Conservation (phyloP, 2,113 vertebrate genomes). For the Notothenia coriiceps region DNA sequence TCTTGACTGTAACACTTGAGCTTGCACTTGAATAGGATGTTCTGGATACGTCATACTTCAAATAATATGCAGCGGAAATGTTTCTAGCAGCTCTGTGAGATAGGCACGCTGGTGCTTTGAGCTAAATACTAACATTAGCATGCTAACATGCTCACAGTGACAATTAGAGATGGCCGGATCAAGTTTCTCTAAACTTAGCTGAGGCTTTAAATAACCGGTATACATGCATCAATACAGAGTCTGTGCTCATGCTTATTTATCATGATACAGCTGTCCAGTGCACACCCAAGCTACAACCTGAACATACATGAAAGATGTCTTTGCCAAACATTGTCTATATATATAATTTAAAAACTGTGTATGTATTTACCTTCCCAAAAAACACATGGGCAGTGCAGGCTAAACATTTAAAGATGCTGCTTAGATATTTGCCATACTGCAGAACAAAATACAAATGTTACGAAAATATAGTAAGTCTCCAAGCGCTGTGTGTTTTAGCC, state of each 20-base stretch:
- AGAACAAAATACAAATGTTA: too few relatives aligned
- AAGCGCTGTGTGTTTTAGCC: background rate
- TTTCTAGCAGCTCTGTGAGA: background rate
- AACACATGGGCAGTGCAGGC: too few relatives aligned
- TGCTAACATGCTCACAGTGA: background rate
- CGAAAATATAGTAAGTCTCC: background rate
- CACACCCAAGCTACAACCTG: background rate
- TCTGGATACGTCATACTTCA: background rate
- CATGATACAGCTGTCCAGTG: background rate
- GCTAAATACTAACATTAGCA: slow-evolving; percentile 8
- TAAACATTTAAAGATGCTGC: background rate
- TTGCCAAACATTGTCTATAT: background rate
- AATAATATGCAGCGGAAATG: background rate
- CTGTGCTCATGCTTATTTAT: background rate
- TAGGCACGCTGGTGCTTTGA: background rate
- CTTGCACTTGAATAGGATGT: background rate
- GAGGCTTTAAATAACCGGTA: background rate
- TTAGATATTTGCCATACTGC: background rate
- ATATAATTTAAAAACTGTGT: background rate
- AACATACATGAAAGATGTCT: background rate
- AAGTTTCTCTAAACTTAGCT: background rate
- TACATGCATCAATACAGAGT: background rate
- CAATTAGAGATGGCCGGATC: background rate
- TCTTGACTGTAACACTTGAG: background rate
- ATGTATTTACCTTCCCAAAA: too few relatives aligned